Base-by-base conservation (phyloP, 1,140 invertebrate species). In the Nomia melanderi region DNA sequence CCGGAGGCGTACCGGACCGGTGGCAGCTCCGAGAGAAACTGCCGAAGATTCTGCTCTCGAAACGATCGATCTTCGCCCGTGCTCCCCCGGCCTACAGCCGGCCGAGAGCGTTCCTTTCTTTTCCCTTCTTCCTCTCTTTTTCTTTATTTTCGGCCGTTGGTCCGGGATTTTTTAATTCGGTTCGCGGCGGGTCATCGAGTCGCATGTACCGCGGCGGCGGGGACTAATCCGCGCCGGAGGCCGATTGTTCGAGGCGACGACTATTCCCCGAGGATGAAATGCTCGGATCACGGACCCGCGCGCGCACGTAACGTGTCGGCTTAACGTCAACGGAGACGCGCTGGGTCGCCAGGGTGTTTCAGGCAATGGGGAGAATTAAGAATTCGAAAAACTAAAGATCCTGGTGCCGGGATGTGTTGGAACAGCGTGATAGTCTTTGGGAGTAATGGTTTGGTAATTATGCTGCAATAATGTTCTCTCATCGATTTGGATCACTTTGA, bases 271-370 rank as follows among this genome's bases (percentile, higher is more conserved):
- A 41, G 44, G 53, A 60, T 50, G 27, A 56, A 69, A 73, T 31
- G 63, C 76, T 79, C 81, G 66, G 71, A 75, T 41, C 77, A 27
- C 77, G 72, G 59, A 47, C 53, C 76, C 39, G 47, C 14, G 0
- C 41, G 78, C 72, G 83, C 72, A 79, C 71, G 83, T 85, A 82
- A 85, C 79, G 80, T 86, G 84, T 86, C 84, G 84, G 84, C 84
- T 86, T 86, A 86, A 86, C 84, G 84, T 86, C 84, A 86, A 39
- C 83, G 62, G 59, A 74, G 83, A 85, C 82, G 84, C 81, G n/a
- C n/a, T n/a, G n/a, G 66, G 64, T 84, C 82, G 60, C 74, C 78
- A n/a, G n/a, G n/a, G n/a, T n/a, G n/a, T n/a, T n/a, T n/a, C n/a
- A n/a, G n/a, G n/a, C n/a, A n/a, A n/a, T n/a, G n/a, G n/a, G n/a